A percentile compares a stretch with the other conserved stretches of the same genome.
Evolutionary conservation across 2,888 invertebrate genomes (phyloP).

Genomic region (Lithosia quadra): DNA sequence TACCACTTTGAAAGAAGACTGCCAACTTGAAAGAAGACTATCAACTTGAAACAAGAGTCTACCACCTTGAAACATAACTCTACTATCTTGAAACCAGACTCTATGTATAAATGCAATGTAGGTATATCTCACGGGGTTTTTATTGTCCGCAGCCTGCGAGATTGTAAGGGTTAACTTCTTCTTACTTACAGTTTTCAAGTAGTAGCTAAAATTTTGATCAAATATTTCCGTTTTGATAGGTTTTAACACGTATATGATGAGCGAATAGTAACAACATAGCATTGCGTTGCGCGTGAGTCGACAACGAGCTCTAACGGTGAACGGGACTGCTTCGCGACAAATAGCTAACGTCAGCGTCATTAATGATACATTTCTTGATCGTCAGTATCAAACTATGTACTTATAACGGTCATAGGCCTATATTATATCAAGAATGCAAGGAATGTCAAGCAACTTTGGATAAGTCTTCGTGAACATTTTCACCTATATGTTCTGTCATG

Average conservation of each 20-base stretch:
- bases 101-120: no score
- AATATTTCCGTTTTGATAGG: background rate
- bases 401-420: conserved; percentile 16
- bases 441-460: conserved; percentile 2
- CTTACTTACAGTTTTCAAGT: background rate
- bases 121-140: background rate
- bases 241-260: background rate
- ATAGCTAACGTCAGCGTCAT: conserved; percentile 42
- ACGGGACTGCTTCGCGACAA: conserved; percentile 47
- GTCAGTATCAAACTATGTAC: conserved; percentile 16
- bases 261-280: conserved; percentile 15
- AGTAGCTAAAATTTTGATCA: background rate
- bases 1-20: no score
- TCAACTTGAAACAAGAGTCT: no score
- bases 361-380: conserved; percentile 42
- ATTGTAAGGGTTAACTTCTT: background rate
- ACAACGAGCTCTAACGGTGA: conserved; percentile 26
- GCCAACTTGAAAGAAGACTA: no score
- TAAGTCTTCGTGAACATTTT: background rate
- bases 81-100: background rate
- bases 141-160: background rate
- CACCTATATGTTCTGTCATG: background rate
- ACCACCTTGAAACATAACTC: background rate
- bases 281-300: conserved; percentile 30
- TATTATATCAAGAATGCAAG: conserved; percentile 17